Evolutionary conservation across 2,888 invertebrate species (phyloP).

Genomic region (Lamellibrachia satsuma): DNA sequence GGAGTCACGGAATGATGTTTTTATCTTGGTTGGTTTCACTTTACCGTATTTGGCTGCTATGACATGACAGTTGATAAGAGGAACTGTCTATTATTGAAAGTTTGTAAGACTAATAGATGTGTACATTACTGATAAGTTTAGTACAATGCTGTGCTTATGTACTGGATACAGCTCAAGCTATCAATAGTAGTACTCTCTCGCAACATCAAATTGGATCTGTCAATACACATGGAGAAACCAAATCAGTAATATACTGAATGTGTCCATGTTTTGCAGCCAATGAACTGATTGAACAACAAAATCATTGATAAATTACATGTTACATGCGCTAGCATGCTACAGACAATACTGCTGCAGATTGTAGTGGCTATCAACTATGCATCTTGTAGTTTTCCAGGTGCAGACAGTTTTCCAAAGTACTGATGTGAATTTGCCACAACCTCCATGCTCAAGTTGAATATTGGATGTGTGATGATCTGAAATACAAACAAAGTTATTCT

Average conservation of each 20-base stretch:
- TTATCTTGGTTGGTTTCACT: neutral
- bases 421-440: constrained; percentile 67
- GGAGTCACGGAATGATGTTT: neutral
- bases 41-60: no score
- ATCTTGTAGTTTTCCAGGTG: constrained; percentile 34
- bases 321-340: neutral
- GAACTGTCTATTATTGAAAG: no score
- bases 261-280: neutral
- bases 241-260: neutral
- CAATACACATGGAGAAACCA: neutral
- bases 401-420: constrained; percentile 58
- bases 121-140: no score
- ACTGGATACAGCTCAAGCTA: no score
- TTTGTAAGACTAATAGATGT: no score
- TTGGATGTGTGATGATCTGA: constrained; percentile 78
- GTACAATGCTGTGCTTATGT: no score
- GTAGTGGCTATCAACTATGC: constrained; percentile 66
- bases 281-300: neutral
- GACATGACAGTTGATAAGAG: no score
- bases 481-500: constrained; percentile 44
- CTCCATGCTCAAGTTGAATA: constrained; percentile 83
- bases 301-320: neutral
- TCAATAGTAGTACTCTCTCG: neutral
- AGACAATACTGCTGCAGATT: neutral
- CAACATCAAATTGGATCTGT: neutral